phyloP scores from a whole-genome alignment of 1,140 invertebrate species.

The Leptopilina boulardi region DNA sequence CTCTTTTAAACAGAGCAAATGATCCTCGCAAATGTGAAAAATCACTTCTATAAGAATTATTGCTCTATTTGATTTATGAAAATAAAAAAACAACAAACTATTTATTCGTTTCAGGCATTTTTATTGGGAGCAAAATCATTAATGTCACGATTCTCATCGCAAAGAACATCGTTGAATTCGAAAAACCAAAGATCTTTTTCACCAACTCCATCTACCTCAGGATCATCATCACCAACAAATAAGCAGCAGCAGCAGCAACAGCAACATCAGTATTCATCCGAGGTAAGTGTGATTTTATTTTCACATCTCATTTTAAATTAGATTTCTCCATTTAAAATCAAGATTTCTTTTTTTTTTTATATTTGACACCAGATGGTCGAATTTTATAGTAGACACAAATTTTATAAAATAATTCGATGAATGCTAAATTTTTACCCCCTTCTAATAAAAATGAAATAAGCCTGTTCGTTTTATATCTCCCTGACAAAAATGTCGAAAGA shows the following conservation, averaged over 20 bases:
- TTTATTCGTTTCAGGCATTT: constrained; percentile 1
- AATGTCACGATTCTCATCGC: constrained; percentile 19
- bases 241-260: background rate
- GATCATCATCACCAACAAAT: background rate
- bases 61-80: too few relatives aligned
- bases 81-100: background rate
- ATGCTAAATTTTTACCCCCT: background rate
- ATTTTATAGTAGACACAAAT: background rate
- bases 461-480: constrained; percentile 17
- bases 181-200: constrained; percentile 29
- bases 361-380: background rate
- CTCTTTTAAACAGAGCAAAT: background rate
- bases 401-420: background rate
- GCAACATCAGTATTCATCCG: background rate
- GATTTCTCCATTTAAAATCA: background rate
- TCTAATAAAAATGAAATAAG: background rate
- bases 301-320: background rate
- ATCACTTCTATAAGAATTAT: too few relatives aligned
- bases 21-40: background rate
- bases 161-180: background rate
- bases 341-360: background rate
- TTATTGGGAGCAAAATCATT: constrained; percentile 19
- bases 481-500: constrained; percentile 1
- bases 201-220: constrained; percentile 14
- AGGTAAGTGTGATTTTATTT: background rate